Conservation (phyloP, 2,113 vertebrate genomes). For the Tretioscincus oriximinensis region DNA sequence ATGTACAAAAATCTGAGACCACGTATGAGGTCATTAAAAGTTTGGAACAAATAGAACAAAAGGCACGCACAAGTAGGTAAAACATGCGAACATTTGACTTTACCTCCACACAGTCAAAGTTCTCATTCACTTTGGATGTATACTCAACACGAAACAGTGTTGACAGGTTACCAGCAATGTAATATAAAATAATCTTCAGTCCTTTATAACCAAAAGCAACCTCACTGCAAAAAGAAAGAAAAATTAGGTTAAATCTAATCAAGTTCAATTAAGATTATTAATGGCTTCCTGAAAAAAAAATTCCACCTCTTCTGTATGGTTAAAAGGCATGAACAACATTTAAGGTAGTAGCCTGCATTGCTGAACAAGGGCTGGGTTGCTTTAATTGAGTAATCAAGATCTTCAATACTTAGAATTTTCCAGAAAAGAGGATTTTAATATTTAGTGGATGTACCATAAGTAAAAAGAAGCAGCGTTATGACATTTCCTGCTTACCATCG, state of each 20-base stretch:
- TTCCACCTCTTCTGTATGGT: background rate
- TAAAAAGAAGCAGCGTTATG: too few species aligned
- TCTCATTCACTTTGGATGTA: constrained; percentile 89
- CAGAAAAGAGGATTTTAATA: too few species aligned
- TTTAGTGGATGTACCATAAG: too few species aligned
- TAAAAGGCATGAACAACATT: background rate
- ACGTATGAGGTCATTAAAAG: background rate
- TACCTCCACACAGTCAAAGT: constrained; percentile 95
- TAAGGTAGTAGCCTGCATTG: background rate
- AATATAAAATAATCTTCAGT: constrained; percentile 93
- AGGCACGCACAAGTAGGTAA: background rate
- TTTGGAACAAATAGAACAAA: background rate
- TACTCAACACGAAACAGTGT: constrained; percentile 94
- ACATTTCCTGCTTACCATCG: too few species aligned
- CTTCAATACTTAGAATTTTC: too few species aligned
- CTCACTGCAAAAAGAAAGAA: constrained; percentile 77
- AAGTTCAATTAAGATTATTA: background rate
- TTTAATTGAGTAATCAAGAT: too few species aligned
- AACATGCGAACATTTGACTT: constrained; percentile 49
- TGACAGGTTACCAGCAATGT: constrained; percentile 90
- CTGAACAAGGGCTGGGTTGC: too few species aligned
- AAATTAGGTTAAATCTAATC: background rate
- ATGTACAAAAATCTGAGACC: background rate
- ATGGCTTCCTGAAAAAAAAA: background rate
- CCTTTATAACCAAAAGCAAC: constrained; percentile 98